A percentile compares a stretch with the other conserved stretches of the same genome.
These are phyloP conservation scores for Diplolepis rosae DNA, from an alignment of 2,888 invertebrate species.

Conservation along the genomic window DNA sequence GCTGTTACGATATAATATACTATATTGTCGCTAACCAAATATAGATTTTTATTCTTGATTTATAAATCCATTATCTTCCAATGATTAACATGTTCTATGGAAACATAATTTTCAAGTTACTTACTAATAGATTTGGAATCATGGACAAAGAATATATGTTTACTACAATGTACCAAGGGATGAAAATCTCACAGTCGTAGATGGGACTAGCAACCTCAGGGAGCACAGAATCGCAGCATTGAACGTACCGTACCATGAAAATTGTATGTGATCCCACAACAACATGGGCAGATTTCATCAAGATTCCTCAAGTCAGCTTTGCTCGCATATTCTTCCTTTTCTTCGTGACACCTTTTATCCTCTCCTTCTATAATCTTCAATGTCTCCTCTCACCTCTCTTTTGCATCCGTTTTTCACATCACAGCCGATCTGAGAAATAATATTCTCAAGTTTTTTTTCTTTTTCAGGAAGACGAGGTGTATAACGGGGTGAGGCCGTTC, in stretches of 20 bases:
- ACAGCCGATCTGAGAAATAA: constrained; percentile 52
- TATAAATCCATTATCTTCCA: too few species aligned
- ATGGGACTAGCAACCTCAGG: neutral
- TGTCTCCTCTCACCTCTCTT: neutral
- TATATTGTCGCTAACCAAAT: too few species aligned
- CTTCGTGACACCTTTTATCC: constrained; percentile 27
- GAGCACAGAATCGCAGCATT: constrained; percentile 5
- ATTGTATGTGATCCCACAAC: constrained; percentile 8
- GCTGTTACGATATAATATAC: too few species aligned
- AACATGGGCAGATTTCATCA: constrained; percentile 7
- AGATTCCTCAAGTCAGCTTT: constrained; percentile 4
- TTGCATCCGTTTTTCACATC: constrained; percentile 34
- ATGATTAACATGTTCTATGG: too few species aligned
- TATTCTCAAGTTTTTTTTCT: constrained; percentile 59
- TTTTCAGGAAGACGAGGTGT: constrained; percentile 29
- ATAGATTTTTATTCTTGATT: too few species aligned
- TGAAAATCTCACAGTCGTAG: neutral
- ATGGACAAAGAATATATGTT: constrained; percentile 34
- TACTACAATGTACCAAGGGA: neutral
- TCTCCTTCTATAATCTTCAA: constrained; percentile 29
- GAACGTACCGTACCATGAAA: constrained; percentile 23
- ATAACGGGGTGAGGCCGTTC: constrained; percentile 40
- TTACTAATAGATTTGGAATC: constrained; percentile 31
- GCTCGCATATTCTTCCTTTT: constrained; percentile 20
- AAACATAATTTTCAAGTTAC: constrained; percentile 59